Base-by-base conservation (phyloP, 2,797 vertebrate species). In the Enteromius viviparus region DNA sequence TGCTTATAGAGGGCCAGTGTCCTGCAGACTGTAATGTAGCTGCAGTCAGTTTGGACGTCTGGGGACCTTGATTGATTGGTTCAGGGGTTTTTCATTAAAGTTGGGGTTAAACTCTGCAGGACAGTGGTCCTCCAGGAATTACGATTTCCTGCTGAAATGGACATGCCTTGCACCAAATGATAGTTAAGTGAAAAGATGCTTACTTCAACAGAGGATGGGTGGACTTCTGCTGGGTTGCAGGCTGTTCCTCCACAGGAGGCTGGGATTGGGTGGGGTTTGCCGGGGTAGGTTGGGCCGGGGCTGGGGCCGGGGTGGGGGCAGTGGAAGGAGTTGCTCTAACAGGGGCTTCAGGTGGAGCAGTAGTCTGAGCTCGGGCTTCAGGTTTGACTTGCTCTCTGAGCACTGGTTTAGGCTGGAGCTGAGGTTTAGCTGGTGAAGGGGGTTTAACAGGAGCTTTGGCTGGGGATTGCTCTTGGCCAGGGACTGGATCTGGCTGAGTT, bases 161-260 rank as follows among this genome's bases (percentile, higher is more conserved):
- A 68, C 17, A 45, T 1, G 5, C 14, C 23, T 47, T 47, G 10
- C 26, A 62, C 53, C 10, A 76, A 51, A 23, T 17, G 14, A 81
- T 55, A 12, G 47, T 21, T 26, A 62, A n/a, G 83, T 84, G 75
- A 85, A 89, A 72, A 42, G 42, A 65, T 89, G 85, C 97, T 99
- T 98, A 99, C 98, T 99, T 99, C 85, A 99, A 94, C 83, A 98
- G 96, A 76, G 98, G 98, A 87, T 99, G 97, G 86, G 95, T 92
- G 72, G 94, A 89, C 94, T 97, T 97, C 91, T 95, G 96, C 85
- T 96, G 95, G 0, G 92, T 86, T 62, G 91, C 90, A n/a, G 89
- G 93, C 80, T 94, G 94, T 47, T 95, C 94, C 77, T 95, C 93
- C 81, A 84, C 91, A 12, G 88, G 91, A 34, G 91, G 92, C 90